Evolutionary conservation across 2,797 vertebrate species (phyloP).

Genomic region (Argya squamiceps): DNA sequence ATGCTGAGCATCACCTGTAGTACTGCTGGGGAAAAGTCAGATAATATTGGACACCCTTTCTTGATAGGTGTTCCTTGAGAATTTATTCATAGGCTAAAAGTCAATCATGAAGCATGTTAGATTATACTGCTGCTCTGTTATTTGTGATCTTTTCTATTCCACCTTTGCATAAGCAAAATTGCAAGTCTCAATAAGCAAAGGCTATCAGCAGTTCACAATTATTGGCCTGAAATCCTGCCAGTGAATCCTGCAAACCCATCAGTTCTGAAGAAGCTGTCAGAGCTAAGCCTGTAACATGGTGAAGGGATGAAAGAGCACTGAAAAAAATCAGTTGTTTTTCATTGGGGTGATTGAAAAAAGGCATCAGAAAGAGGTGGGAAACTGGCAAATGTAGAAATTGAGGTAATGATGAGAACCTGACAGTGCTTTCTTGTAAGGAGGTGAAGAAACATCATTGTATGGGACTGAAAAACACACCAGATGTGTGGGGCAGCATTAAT

Average conservation of each 20-base stretch:
- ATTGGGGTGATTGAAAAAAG: background rate
- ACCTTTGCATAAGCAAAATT: background rate
- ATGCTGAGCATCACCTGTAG: background rate
- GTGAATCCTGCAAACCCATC: background rate
- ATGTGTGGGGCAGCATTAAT: background rate
- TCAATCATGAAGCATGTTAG: background rate
- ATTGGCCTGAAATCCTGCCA: background rate
- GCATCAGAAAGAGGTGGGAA: background rate
- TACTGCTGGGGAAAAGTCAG: background rate
- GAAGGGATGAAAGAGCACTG: background rate
- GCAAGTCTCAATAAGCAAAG: background rate
- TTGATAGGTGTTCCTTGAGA: background rate
- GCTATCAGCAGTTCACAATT: background rate
- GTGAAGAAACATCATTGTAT: background rate
- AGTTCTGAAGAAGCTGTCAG: background rate
- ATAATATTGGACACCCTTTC: background rate
- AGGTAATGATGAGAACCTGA: background rate
- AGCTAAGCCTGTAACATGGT: background rate
- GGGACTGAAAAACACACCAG: background rate
- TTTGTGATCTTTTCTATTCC: background rate
- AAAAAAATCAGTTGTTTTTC: background rate
- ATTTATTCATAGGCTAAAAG: background rate
- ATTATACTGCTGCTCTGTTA: background rate
- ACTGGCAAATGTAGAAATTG: background rate
- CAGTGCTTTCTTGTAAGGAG: background rate